A percentile compares a stretch with the other conserved stretches of the same genome.
phyloP scores from a whole-genome alignment of 2,113 vertebrate species.

The Silurus glanis region DNA sequence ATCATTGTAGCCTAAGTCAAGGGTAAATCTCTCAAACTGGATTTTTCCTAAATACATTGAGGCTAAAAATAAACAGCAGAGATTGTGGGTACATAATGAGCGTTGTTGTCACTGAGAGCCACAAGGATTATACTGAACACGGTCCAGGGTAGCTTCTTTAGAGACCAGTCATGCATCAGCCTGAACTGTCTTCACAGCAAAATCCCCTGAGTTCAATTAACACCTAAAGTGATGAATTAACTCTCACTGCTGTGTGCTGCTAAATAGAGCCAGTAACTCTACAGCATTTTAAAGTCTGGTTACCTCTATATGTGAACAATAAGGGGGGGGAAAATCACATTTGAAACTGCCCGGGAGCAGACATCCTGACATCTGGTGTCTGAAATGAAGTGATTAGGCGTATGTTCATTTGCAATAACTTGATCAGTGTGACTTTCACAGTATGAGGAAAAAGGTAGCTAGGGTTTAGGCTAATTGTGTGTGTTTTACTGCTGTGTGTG shows the following conservation, averaged over 20 bases:
- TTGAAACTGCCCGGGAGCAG: background rate
- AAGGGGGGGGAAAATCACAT: background rate
- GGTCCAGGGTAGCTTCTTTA: background rate
- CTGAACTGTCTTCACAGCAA: slow-evolving; percentile 16
- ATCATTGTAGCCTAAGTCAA: background rate
- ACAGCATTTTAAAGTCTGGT: background rate
- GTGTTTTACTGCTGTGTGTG: background rate
- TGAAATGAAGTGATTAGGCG: background rate
- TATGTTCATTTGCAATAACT: background rate
- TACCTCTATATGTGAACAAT: background rate
- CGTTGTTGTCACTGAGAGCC: background rate
- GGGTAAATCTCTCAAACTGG: background rate
- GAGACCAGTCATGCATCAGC: background rate
- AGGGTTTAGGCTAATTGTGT: background rate
- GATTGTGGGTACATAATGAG: background rate
- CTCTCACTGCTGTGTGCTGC: background rate
- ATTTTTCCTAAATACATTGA: background rate
- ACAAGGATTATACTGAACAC: background rate
- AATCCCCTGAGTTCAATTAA: slow-evolving; percentile 18
- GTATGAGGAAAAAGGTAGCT: background rate
- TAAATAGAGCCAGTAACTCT: background rate
- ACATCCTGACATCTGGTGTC: background rate
- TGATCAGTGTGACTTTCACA: background rate
- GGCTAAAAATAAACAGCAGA: background rate
- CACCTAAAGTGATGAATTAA: background rate